A percentile compares a stretch with the other conserved stretches of the same genome.
phyloP scores from a whole-genome alignment of 2,797 vertebrate genomes.

The Agapornis canus region DNA sequence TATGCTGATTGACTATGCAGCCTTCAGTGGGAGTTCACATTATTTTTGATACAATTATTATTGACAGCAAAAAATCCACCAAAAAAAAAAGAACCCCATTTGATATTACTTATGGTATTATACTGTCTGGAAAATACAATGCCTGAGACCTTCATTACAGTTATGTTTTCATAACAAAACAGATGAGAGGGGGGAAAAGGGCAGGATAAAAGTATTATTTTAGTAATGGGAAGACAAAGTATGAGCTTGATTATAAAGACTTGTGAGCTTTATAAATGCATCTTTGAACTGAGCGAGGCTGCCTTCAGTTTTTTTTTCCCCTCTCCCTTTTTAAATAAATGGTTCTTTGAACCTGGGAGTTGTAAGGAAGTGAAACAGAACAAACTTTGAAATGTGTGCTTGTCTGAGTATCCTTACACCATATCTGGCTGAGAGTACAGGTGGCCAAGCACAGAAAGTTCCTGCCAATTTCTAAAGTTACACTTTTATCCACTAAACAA shows the following conservation, averaged over 20 bases:
- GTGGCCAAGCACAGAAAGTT: constrained; percentile 83
- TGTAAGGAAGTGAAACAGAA: constrained; percentile 72
- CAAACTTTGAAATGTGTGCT: constrained; percentile 73
- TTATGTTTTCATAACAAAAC: constrained; percentile 45
- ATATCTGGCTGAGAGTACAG: constrained; percentile 82
- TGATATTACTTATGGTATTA: constrained; percentile 12
- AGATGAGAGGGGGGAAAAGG: background rate
- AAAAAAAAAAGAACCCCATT: constrained; percentile 24
- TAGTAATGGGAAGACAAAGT: constrained; percentile 66
- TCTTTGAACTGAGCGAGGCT: constrained; percentile 51
- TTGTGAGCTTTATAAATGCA: constrained; percentile 50
- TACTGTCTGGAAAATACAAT: constrained; percentile 22
- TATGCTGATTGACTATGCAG: constrained; percentile 65
- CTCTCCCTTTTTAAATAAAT: constrained; percentile 54
- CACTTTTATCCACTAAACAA: constrained; percentile 90
- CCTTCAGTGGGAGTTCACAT: constrained; percentile 24
- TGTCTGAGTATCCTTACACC: constrained; percentile 72
- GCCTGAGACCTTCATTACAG: background rate
- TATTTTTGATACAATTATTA: constrained; percentile 68
- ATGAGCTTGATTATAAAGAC: constrained; percentile 58
- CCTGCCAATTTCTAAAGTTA: constrained; percentile 92
- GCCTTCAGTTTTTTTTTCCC: background rate
- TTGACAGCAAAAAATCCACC: constrained; percentile 41
- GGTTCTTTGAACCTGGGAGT: constrained; percentile 72
- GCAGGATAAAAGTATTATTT: constrained; percentile 67